A percentile compares a stretch with the other conserved stretches of the same genome.
Conservation (phyloP, 2,888 invertebrate genomes). For the Protophormia terraenovae region DNA sequence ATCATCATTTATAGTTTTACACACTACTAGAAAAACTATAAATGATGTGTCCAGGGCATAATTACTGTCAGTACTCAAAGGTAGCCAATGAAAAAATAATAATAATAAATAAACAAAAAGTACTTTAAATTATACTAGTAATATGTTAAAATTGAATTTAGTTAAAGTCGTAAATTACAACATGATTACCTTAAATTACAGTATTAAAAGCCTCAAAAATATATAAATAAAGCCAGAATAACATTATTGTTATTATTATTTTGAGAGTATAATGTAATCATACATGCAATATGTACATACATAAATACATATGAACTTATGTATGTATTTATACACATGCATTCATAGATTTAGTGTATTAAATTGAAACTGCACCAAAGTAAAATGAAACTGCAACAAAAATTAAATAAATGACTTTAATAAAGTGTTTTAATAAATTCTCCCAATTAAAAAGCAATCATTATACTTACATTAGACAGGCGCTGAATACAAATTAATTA, state of each 20-base stretch:
- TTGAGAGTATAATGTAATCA: background rate
- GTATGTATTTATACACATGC: background rate
- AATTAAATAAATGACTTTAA: conserved; percentile 55
- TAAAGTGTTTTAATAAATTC: conserved; percentile 46
- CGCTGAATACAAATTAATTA: background rate
- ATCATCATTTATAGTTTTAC: too few relatives aligned
- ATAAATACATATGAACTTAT: background rate
- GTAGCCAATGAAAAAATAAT: conserved; percentile 6
- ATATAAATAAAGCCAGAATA: conserved; percentile 34
- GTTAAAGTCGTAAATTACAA: conserved; percentile 63
- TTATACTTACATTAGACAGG: background rate
- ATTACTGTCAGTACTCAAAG: conserved; percentile 42
- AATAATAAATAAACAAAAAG: conserved; percentile 21
- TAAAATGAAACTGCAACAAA: conserved; percentile 43
- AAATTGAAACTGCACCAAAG: conserved; percentile 44
- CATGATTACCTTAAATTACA: conserved; percentile 65
- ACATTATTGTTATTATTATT: conserved; percentile 2
- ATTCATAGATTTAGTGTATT: conserved; percentile 19
- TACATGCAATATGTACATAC: background rate
- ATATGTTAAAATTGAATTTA: conserved; percentile 57
- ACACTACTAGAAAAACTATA: background rate
- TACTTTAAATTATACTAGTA: conserved; percentile 37
- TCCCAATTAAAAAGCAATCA: conserved; percentile 51
- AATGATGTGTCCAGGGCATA: conserved; percentile 57
- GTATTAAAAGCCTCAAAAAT: conserved; percentile 63